Evolutionary conservation across 2,888 invertebrate species (phyloP), one percentile per base, ranked within the genome.

Genomic region (Monopis laevigella): DNA sequence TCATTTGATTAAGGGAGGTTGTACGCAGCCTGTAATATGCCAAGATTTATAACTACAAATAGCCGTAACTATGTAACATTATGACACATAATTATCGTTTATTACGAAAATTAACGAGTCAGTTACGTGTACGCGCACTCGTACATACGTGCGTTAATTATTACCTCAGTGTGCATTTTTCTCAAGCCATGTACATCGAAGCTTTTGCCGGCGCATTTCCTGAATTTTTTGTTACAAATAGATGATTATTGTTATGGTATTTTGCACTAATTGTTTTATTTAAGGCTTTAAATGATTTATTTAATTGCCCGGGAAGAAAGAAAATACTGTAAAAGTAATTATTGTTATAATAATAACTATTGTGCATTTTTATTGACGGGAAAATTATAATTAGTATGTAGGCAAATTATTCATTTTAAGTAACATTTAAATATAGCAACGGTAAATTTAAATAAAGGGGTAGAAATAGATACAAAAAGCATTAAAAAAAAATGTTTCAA

Each of bases 81-180:
- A 34, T 34, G 16, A 34, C n/a, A 17, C 7, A 36, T 36, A 36
- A 36, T 36, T 21, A 21, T 36, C 11, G 21, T 21, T 36, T 36
- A 36, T 21, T 36, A 21, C 21, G 21, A 21, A 34, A 36, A 36
- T 36, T 36, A 36, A 36, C 36, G 36, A 36, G 36, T 21, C 21
- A n/a, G n/a, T 2, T 36, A 16, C 13, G 36, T 19, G 21, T 12
- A 10, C 19, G 36, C 10, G 18, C 13, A 21, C 13, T 32, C 14
- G 17, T 17, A 32, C 16, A 32, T n/a, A n/a, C n/a, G n/a, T n/a
- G n/a, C n/a, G n/a, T n/a, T 32, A 32, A 32, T 32, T 32, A 17
- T 32, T 32, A 32, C 32, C 17, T 16, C 17, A n/a, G n/a, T n/a
- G n/a, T n/a, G n/a, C n/a, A 32, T 17, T 17, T 32, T 32, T 32